A percentile compares a stretch with the other conserved stretches of the same genome.
These are phyloP conservation scores for Drosophila tsacasi DNA, from an alignment of 1,140 invertebrate species.

Conservation along the genomic window DNA sequence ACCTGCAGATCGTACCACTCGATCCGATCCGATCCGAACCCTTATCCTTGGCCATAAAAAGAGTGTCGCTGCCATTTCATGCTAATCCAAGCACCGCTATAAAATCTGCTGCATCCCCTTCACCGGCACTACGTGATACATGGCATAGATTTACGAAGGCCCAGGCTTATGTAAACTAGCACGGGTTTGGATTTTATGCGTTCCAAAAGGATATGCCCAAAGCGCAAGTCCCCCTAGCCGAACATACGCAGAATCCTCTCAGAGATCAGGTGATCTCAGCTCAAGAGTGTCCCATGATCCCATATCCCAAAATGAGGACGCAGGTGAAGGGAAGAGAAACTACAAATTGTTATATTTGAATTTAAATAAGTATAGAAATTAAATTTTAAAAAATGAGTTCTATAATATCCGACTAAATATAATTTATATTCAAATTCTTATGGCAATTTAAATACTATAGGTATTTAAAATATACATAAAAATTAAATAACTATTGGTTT, in stretches of 20 bases:
- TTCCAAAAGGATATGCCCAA: slow-evolving; percentile 1
- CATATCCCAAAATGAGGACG: too few species aligned
- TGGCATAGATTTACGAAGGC: slow-evolving; percentile 21
- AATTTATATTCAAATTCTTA: too few species aligned
- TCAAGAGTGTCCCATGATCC: neutral
- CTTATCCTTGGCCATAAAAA: slow-evolving; percentile 47
- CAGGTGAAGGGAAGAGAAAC: neutral
- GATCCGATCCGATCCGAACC: slow-evolving; percentile 16
- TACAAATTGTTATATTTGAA: neutral
- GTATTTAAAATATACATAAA: too few species aligned
- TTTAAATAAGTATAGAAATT: neutral
- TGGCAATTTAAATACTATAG: too few species aligned
- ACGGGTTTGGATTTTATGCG: slow-evolving; percentile 3
- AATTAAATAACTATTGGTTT: too few species aligned
- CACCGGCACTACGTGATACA: slow-evolving; percentile 18
- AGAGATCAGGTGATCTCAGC: slow-evolving; percentile 13
- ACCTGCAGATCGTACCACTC: slow-evolving; percentile 32
- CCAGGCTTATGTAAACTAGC: slow-evolving; percentile 52
- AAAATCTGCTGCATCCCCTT: slow-evolving; percentile 35
- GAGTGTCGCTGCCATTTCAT: slow-evolving; percentile 25
- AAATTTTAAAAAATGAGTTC: too few species aligned
- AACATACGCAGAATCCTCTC: slow-evolving; percentile 6
- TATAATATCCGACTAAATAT: too few species aligned
- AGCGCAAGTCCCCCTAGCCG: neutral
- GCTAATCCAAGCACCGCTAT: slow-evolving; percentile 63